phyloP scores from a whole-genome alignment of 2,888 invertebrate genomes.

The Lithodes maja region DNA sequence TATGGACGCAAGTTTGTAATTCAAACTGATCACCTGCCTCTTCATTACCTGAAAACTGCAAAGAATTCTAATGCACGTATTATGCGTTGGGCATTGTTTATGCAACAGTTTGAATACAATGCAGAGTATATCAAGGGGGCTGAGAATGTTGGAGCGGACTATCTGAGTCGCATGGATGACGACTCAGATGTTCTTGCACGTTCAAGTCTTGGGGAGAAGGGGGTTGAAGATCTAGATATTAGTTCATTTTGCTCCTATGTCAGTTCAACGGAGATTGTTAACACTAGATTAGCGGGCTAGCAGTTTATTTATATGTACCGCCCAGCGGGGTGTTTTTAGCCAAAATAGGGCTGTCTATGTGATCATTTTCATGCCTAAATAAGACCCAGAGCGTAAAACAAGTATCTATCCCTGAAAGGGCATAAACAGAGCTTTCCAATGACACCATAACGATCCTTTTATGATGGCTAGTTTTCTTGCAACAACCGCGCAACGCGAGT shows the following conservation, averaged over 20 bases:
- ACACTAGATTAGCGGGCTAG: too few relatives aligned
- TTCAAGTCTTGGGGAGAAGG: background rate
- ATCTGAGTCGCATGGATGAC: background rate
- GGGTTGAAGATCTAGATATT: background rate
- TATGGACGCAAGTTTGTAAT: background rate
- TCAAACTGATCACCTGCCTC: constrained; percentile 24
- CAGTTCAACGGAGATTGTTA: background rate
- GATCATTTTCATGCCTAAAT: too few relatives aligned
- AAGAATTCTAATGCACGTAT: background rate
- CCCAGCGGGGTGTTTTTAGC: too few relatives aligned
- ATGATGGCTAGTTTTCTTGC: too few relatives aligned
- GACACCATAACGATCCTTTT: too few relatives aligned
- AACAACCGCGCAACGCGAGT: too few relatives aligned
- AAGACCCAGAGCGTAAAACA: too few relatives aligned
- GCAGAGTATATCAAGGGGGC: background rate
- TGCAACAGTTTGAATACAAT: constrained; percentile 5
- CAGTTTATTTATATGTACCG: too few relatives aligned
- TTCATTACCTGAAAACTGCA: background rate
- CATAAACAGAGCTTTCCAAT: too few relatives aligned
- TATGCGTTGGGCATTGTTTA: constrained; percentile 8
- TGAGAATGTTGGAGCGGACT: background rate
- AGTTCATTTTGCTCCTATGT: background rate
- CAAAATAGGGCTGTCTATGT: too few relatives aligned
- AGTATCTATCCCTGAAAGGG: too few relatives aligned
- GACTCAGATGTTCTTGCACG: background rate